Evolutionary conservation across 2,797 vertebrate genomes (phyloP).

Genomic region (Crenuchus spilurus): DNA sequence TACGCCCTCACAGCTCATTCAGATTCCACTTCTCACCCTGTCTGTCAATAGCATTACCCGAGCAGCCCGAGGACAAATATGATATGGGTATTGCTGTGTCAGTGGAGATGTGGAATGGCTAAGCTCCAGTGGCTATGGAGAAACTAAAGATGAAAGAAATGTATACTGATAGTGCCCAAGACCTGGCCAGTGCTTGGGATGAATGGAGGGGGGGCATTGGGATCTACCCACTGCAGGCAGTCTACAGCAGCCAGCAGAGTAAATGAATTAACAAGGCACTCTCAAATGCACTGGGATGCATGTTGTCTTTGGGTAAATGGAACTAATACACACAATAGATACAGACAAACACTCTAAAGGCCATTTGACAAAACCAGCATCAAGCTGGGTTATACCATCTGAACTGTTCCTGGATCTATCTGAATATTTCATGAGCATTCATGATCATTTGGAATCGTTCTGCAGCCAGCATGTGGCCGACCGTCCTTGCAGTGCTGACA

Average conservation of each 20-base stretch:
- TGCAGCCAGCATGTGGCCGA: neutral
- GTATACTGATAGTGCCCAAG: constrained; percentile 32
- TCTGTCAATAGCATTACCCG: constrained; percentile 38
- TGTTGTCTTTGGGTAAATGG: neutral
- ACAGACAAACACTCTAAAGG: neutral
- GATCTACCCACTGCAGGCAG: neutral
- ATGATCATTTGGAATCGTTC: constrained; percentile 11
- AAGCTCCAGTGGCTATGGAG: constrained; percentile 40
- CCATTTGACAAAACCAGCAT: neutral
- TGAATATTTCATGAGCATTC: constrained; percentile 35
- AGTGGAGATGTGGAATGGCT: constrained; percentile 33
- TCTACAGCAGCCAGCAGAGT: neutral
- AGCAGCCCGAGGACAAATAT: constrained; percentile 28
- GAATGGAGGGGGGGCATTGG: neutral
- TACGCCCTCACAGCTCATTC: too few species aligned
- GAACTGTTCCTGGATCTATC: neutral
- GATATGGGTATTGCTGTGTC: constrained; percentile 47
- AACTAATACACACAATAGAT: neutral
- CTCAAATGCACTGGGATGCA: too few species aligned
- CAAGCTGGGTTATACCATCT: neutral
- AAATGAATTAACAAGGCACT: neutral
- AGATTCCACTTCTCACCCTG: constrained; percentile 22
- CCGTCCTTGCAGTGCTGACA: neutral
- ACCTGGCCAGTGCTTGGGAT: neutral
- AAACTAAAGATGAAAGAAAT: constrained; percentile 42